Base-by-base conservation (phyloP, 2,797 vertebrate species). In the Chaetophractus vellerosus region DNA sequence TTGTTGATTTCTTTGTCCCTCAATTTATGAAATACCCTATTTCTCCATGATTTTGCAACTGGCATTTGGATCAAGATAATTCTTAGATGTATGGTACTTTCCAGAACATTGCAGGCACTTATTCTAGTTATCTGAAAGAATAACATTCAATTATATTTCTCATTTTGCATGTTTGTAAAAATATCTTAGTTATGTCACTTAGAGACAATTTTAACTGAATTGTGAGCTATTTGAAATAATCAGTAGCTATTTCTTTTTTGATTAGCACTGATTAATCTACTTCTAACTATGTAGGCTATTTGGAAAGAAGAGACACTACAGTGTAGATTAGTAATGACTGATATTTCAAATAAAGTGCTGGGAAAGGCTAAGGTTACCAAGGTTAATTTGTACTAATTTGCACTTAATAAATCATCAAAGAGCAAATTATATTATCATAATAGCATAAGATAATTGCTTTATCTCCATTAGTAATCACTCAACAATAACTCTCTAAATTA, bases 381-480 rank as follows among this genome's bases (percentile, higher is more conserved):
- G 91, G 66, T 90, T 94, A 96, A 97, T 91, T 90, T 57, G 2
- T 81, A 90, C 66, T 92, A 95, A 95, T 95, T 87, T 80, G 16
- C 61, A 90, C 68, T 88, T 97, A 94, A 88, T 80, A 97, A 93
- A 26, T 5, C 48, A 91, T 78, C 81, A 96, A 86, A 91, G 57
- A 88, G 24, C 12, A 94, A 96, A 96, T 93, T 79, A 69, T 69
- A 93, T 88, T 80, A 88, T 52, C 36, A 75, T 81, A 95, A 88
- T 82, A 81, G 71, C 48, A 55, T 74, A 71, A 86, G 69, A 19
- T 75, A 81, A 90, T 91, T 96, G 41, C 11, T 15, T 93, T 81
- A 86, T 75, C 36, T 82, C n/a, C 63, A 61, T 50, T 66, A n/a
- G 23, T 50, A 83, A 91, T 88, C 50, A 38, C 9, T 88, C 28